Percentiles rank a stretch among this genome's conserved stretches.
These are phyloP conservation scores for Volucella zonaria DNA, from an alignment of 2,888 invertebrate genomes.

Conservation along the genomic window DNA sequence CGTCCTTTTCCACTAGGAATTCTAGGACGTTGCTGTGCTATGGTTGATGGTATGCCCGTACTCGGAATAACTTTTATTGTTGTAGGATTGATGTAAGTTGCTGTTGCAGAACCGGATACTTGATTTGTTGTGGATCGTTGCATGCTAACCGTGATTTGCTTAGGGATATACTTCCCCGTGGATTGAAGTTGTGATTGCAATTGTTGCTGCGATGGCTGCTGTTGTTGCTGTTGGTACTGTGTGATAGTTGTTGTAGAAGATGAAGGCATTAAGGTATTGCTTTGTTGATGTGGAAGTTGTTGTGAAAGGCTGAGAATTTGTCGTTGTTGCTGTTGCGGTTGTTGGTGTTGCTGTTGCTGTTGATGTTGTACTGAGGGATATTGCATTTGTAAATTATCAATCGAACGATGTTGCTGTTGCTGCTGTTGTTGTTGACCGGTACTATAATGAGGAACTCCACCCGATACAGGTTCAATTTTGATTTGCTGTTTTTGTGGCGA, in stretches of 20 bases:
- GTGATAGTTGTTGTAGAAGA: slow-evolving; percentile 66
- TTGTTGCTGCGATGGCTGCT: slow-evolving; percentile 68
- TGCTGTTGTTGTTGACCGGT: slow-evolving; percentile 67
- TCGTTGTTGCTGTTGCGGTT: slow-evolving; percentile 72
- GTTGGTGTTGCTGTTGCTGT: slow-evolving; percentile 64
- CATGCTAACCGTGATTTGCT: slow-evolving; percentile 81
- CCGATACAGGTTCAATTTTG: slow-evolving; percentile 32
- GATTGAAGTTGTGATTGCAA: slow-evolving; percentile 71
- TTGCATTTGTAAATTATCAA: slow-evolving; percentile 77
- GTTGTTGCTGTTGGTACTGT: slow-evolving; percentile 77
- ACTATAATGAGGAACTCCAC: slow-evolving; percentile 72
- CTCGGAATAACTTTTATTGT: slow-evolving; percentile 78
- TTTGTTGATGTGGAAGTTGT: slow-evolving; percentile 69
- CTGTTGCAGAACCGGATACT: slow-evolving; percentile 73
- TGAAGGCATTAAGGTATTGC: slow-evolving; percentile 74
- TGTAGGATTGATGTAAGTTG: slow-evolving; percentile 63
- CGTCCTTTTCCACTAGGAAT: slow-evolving; percentile 81
- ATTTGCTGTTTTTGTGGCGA: slow-evolving; percentile 63
- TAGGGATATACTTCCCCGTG: slow-evolving; percentile 78
- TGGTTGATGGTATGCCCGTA: slow-evolving; percentile 81
- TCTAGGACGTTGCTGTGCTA: slow-evolving; percentile 81
- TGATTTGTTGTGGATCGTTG: slow-evolving; percentile 76
- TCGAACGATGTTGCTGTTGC: slow-evolving; percentile 74
- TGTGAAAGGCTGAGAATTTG: slow-evolving; percentile 72
- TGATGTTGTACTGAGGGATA: slow-evolving; percentile 78